Evolutionary conservation across 2,113 vertebrate species (phyloP).

Genomic region (Callipepla squamata): DNA sequence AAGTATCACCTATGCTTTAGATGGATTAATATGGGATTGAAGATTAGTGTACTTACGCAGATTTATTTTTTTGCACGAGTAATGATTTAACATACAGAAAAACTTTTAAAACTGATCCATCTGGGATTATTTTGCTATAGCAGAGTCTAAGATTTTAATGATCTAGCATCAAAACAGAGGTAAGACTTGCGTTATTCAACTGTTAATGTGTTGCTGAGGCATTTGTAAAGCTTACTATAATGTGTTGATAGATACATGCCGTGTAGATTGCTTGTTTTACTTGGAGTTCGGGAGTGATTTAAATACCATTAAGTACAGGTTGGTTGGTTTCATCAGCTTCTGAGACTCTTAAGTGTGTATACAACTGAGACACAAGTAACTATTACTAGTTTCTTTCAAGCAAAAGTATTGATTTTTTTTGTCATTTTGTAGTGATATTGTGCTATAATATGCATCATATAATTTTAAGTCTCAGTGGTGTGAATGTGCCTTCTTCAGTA

Average conservation of each 20-base stretch:
- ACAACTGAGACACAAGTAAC: neutral
- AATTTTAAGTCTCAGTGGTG: neutral
- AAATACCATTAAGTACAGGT: neutral
- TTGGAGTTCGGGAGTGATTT: neutral
- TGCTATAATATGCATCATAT: neutral
- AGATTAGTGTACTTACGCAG: slow-evolving; percentile 33
- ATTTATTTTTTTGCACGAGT: slow-evolving; percentile 27
- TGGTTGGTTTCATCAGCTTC: neutral
- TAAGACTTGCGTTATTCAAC: slow-evolving; percentile 56
- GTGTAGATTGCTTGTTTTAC: slow-evolving; percentile 2
- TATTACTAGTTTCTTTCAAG: neutral
- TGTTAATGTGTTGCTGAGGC: slow-evolving; percentile 13
- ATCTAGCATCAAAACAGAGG: slow-evolving; percentile 69
- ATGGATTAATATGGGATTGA: slow-evolving; percentile 39
- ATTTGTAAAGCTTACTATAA: slow-evolving; percentile 49
- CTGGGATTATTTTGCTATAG: slow-evolving; percentile 47
- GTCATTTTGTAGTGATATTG: neutral
- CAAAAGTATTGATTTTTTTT: neutral
- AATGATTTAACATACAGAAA: slow-evolving; percentile 46
- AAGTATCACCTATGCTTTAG: slow-evolving; percentile 73
- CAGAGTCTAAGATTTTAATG: slow-evolving; percentile 63
- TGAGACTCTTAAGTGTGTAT: neutral
- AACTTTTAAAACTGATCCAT: slow-evolving; percentile 25
- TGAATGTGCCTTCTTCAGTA: neutral
- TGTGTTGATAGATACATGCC: neutral